phyloP scores from a whole-genome alignment of 2,888 invertebrate species.

The Eugnorisma glareosa region DNA sequence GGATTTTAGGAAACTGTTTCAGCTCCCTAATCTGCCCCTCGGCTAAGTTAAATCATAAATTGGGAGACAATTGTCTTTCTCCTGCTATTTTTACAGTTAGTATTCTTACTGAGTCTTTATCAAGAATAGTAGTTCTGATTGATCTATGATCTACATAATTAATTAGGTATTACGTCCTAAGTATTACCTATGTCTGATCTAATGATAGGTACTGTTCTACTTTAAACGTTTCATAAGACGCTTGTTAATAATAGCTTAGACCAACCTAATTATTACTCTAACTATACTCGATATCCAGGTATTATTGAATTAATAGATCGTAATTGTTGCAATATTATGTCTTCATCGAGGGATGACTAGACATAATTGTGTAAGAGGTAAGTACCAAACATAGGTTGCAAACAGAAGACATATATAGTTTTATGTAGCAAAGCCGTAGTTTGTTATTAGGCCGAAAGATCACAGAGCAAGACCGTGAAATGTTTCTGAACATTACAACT shows the following conservation, averaged over 20 bases:
- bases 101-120: too few relatives aligned
- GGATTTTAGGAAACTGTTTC: too few relatives aligned
- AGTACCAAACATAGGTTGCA: neutral
- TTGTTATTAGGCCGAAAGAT: constrained; percentile 6
- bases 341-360: neutral
- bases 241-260: neutral
- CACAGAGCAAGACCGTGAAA: neutral
- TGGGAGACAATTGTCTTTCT: neutral
- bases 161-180: too few relatives aligned
- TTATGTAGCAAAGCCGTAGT: neutral
- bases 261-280: neutral
- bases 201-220: neutral
- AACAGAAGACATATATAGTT: neutral
- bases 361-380: neutral
- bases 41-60: neutral
- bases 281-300: neutral
- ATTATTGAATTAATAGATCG: neutral
- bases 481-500: constrained; percentile 26
- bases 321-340: neutral
- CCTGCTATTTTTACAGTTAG: neutral
- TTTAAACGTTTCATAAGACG: neutral
- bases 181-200: too few relatives aligned
- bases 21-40: too few relatives aligned
- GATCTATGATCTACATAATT: too few relatives aligned
- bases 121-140: too few relatives aligned